phyloP scores from a whole-genome alignment of 2,113 vertebrate species.

The Brienomyrus brachyistius region DNA sequence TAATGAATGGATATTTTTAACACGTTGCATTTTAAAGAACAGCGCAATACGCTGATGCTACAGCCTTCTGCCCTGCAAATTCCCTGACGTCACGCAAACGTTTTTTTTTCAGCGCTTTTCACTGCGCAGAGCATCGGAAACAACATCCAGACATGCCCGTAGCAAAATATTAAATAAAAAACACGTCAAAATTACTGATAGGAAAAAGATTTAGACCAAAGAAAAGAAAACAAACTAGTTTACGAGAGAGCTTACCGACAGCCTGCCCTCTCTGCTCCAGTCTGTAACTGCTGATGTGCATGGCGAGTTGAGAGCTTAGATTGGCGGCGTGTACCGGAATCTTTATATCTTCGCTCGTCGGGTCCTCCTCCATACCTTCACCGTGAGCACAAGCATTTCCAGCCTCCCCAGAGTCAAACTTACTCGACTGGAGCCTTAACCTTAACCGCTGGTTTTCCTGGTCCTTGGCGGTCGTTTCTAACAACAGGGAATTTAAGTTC shows the following conservation, averaged over 20 bases:
- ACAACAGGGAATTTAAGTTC: slow-evolving; percentile 60
- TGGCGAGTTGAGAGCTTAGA: slow-evolving; percentile 28
- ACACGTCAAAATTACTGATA: background rate
- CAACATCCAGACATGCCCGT: background rate
- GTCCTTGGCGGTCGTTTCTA: slow-evolving; percentile 61
- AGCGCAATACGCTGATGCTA: background rate
- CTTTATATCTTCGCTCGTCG: slow-evolving; percentile 42
- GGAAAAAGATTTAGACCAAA: background rate
- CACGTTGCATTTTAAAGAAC: background rate
- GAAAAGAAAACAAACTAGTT: background rate
- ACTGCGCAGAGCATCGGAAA: background rate
- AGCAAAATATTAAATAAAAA: background rate
- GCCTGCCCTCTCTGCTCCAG: slow-evolving; percentile 58
- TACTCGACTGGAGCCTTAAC: slow-evolving; percentile 47
- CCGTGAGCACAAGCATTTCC: slow-evolving; percentile 8
- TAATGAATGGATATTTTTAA: background rate
- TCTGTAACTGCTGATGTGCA: slow-evolving; percentile 45
- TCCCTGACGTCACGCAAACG: background rate
- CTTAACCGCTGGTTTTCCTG: slow-evolving; percentile 59
- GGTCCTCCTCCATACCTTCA: slow-evolving; percentile 23
- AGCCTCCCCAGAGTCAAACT: slow-evolving; percentile 24
- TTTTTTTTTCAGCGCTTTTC: background rate
- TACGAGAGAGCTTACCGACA: slow-evolving; percentile 51
- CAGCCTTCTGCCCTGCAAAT: background rate
- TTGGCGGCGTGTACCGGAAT: slow-evolving; percentile 39